Evolutionary conservation across 1,140 invertebrate species (phyloP).

Genomic region (Apocrypta bakeri): DNA sequence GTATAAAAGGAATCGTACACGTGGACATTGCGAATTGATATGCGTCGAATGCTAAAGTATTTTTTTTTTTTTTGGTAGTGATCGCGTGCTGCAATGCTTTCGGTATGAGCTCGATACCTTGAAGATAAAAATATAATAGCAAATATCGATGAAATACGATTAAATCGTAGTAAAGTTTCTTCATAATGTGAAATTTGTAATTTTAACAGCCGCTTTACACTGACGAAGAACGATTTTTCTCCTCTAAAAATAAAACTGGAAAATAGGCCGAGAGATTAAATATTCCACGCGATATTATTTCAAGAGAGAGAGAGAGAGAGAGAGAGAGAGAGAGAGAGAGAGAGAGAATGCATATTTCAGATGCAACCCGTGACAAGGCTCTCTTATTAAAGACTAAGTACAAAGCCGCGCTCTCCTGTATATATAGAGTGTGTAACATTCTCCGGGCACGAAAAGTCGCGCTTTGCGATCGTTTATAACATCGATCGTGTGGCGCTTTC

Average conservation of each 20-base stretch:
- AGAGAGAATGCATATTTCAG: background rate
- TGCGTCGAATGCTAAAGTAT: background rate
- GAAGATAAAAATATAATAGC: too few species aligned
- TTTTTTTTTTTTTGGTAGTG: background rate
- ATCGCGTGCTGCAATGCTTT: too few species aligned
- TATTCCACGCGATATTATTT: background rate
- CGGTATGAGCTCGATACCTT: too few species aligned
- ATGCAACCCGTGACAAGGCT: background rate
- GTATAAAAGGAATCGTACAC: background rate
- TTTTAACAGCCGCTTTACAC: too few species aligned
- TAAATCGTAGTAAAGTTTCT: too few species aligned
- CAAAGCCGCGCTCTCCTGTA: background rate
- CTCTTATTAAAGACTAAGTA: background rate
- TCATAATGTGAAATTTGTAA: too few species aligned
- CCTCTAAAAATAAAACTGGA: background rate
- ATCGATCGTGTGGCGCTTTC: background rate
- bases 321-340: background rate
- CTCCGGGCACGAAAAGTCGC: background rate
- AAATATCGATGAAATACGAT: too few species aligned
- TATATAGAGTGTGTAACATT: background rate
- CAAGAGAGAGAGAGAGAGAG: background rate
- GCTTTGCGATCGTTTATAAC: background rate
- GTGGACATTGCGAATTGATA: slow-evolving; percentile 20
- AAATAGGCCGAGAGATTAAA: background rate
- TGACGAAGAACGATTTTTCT: too few species aligned